Conservation (phyloP, 1,140 invertebrate species). For the Samia ricini region DNA sequence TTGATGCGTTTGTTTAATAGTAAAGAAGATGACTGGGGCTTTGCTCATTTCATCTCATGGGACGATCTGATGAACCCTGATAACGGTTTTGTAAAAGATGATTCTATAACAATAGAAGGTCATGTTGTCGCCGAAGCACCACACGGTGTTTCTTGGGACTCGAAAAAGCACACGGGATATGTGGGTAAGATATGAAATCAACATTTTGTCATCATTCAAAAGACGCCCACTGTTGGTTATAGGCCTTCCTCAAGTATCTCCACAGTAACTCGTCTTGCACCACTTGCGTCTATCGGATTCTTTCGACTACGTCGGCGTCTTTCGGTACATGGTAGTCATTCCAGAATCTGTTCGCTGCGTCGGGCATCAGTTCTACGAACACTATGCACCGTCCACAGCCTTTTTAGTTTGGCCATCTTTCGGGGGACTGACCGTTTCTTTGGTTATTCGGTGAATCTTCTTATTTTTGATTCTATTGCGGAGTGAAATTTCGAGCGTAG, state of each 20-base stretch:
- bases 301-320: too few species aligned
- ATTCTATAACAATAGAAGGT: conserved; percentile 95
- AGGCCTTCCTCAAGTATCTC: background rate
- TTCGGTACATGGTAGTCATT: too few species aligned
- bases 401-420: too few species aligned
- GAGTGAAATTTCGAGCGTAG: too few species aligned
- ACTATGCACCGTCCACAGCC: too few species aligned
- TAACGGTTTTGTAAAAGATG: conserved; percentile 96
- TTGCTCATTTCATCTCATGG: conserved; percentile 97
- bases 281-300: too few species aligned
- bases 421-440: too few species aligned
- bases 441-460: too few species aligned
- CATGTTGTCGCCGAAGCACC: conserved; percentile 97
- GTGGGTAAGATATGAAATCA: conserved; percentile 32
- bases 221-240: background rate
- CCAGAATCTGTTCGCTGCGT: too few species aligned
- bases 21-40: conserved; percentile 99
- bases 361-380: too few species aligned
- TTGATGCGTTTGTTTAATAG: conserved; percentile 78
- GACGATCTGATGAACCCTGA: conserved; percentile 95
- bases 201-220: background rate
- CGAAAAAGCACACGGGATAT: conserved; percentile 97
- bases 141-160: conserved; percentile 98
- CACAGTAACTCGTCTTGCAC: too few species aligned
- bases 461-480: too few species aligned